Evolutionary conservation across 2,113 vertebrate species (phyloP).

Genomic region (Chlorocebus sabaeus): DNA sequence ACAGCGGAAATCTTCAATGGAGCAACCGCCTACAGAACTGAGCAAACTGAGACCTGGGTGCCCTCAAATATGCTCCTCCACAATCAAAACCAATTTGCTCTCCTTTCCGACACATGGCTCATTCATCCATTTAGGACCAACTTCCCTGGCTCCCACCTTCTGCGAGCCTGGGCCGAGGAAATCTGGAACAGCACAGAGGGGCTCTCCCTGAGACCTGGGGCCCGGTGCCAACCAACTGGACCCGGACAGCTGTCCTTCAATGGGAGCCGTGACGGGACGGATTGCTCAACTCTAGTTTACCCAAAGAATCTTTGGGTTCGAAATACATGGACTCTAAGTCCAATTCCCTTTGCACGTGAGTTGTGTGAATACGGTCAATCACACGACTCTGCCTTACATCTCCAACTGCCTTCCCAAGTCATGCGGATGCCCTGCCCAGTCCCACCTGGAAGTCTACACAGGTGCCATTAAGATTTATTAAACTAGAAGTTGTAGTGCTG

Average conservation of each 20-base stretch:
- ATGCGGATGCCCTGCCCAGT: background rate
- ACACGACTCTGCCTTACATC: background rate
- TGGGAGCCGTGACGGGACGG: rapidly evolving
- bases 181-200: background rate
- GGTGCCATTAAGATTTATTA: background rate
- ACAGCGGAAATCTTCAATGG: rapidly evolving
- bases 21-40: background rate
- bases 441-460: background rate
- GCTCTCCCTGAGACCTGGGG: background rate
- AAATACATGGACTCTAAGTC: background rate
- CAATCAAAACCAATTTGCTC: background rate
- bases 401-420: background rate
- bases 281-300: background rate
- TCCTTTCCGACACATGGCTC: background rate
- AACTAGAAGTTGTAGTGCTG: background rate
- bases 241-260: background rate
- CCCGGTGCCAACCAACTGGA: background rate
- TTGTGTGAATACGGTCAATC: background rate
- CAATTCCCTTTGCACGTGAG: background rate
- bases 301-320: background rate
- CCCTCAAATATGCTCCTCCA: background rate
- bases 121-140: background rate
- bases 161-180: too few species aligned
- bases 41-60: background rate
- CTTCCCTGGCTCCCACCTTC: background rate